phyloP scores from a whole-genome alignment of 1,140 invertebrate genomes.

The Eupristina koningsbergeri region DNA sequence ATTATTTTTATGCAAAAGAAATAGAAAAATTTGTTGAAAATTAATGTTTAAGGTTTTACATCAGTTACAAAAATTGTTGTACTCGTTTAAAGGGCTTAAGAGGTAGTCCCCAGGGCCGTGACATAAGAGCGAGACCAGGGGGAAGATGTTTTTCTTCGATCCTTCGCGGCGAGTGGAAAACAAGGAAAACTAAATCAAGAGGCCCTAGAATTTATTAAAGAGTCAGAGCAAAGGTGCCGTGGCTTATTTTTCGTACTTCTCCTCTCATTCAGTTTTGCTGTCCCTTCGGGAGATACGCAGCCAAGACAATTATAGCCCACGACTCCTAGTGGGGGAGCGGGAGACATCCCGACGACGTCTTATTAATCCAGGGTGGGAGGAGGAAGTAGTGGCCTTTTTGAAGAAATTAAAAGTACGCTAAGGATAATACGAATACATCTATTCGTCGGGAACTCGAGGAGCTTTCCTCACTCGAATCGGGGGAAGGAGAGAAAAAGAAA shows the following conservation, averaged over 20 bases:
- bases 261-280: slow-evolving; percentile 20
- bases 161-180: too few relatives aligned
- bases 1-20: too few relatives aligned
- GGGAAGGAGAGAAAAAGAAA: background rate
- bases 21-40: too few relatives aligned
- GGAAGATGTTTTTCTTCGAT: background rate
- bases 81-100: slow-evolving; percentile 24
- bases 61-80: slow-evolving; percentile 25
- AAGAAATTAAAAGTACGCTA: slow-evolving; percentile 74
- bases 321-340: slow-evolving; percentile 56
- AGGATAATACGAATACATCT: slow-evolving; percentile 73
- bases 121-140: background rate
- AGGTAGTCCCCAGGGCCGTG: slow-evolving; percentile 27
- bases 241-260: slow-evolving; percentile 16
- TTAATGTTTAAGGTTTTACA: too few relatives aligned
- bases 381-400: slow-evolving; percentile 63
- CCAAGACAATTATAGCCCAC: slow-evolving; percentile 53
- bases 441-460: slow-evolving; percentile 56
- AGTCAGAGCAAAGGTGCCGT: background rate
- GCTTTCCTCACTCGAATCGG: background rate
- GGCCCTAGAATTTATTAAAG: slow-evolving; percentile 19
- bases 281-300: slow-evolving; percentile 33
- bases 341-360: slow-evolving; percentile 66
- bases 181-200: slow-evolving; percentile 27
- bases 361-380: slow-evolving; percentile 69